Evolutionary conservation across 1,140 invertebrate species (phyloP), one percentile per base, ranked within the genome.

Genomic region (Zaprionus gabonicus): DNA sequence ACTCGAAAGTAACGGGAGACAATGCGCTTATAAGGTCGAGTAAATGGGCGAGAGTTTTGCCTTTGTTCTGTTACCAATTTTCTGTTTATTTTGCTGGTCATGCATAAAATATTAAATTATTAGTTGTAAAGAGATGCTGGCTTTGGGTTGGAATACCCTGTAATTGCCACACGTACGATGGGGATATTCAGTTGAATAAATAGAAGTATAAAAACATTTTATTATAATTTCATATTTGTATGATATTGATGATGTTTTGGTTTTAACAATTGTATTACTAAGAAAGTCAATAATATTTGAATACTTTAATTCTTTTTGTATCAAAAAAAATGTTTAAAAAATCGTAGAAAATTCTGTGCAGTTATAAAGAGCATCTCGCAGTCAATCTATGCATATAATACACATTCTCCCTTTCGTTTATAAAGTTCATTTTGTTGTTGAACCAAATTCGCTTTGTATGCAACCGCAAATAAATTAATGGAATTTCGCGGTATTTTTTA

Each of bases 81-180:
- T 80, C 70, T 90, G 84, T 90, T 88, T 88, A 85, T 85, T 79
- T 85, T 88, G 68, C 84, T 78, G 76, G 81, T 88, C 84, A 88
- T 85, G 84, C 84, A 88, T 88, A 85, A 90, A 88, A 88, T 88
- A 88, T 85, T 85, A 88, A 90, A 88, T 90, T 88, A 88, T 88
- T 90, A 88, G 81, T 84, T 88, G 82, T 53, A 78, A 85, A 85
- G 74, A 75, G 82, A 76, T 71, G 69, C 62, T 7, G 20, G 58
- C 53, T 62, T 38, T 70, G 46, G 49, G n/a, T 55, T 62, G 23
- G 10, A 13, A 67, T 67, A 67, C 65, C 65, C 65, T 49, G 65
- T 34, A 36, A 44, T 9, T 9, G 17, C 3, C 7, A 46, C n/a
- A 9, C 17, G 6, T 46, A 9, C 1, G 15, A 10, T 5, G 20